Conservation (phyloP, 2,113 vertebrate species). For the Lipotes vexillifer region DNA sequence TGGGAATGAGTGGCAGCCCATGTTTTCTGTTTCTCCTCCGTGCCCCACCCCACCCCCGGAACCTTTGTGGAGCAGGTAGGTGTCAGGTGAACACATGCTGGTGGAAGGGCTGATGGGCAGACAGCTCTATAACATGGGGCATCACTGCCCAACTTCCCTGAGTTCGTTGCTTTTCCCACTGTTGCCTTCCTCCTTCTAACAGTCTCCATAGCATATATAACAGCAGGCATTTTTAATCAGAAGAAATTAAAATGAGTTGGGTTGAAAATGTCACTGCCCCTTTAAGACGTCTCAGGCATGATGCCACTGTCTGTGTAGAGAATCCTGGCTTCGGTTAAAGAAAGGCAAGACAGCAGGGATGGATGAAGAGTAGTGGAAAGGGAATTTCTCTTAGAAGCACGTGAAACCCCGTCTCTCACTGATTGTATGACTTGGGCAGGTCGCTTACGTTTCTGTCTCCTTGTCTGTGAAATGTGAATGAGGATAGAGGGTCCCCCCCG, state of each 20-base stretch:
- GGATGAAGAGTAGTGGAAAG: too few species aligned
- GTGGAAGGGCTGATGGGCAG: not conserved
- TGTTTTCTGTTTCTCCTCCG: not conserved
- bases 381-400: not conserved
- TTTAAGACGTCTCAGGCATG: not conserved
- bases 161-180: not conserved
- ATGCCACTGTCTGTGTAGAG: not conserved
- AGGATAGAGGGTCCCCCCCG: too few species aligned
- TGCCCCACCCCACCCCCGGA: fast-evolving
- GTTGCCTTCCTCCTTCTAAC: too few species aligned
- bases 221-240: not conserved
- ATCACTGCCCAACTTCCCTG: fast-evolving
- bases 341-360: not conserved
- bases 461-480: not conserved
- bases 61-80: not conserved
- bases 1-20: fast-evolving
- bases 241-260: not conserved
- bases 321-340: not conserved
- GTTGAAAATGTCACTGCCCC: slow-evolving; percentile 39
- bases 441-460: not conserved
- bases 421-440: not conserved
- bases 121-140: fast-evolving
- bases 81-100: fast-evolving
- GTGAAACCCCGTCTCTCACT: not conserved
- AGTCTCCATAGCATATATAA: fast-evolving